phyloP scores from a whole-genome alignment of 2,888 invertebrate genomes.

The Hyposoter didymator region DNA sequence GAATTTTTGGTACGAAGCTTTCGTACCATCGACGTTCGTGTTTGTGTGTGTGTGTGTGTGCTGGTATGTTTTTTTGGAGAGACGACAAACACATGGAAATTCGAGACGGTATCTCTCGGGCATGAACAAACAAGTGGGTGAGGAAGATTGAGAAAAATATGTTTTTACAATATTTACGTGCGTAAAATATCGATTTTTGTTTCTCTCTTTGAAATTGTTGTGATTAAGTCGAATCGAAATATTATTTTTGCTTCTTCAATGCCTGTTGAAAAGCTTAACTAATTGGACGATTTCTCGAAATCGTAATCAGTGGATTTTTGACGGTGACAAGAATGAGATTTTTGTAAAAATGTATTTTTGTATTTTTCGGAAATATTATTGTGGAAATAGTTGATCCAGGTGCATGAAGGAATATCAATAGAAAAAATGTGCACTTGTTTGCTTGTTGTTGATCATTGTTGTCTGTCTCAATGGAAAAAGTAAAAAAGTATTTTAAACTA shows the following conservation, averaged over 20 bases:
- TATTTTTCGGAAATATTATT: neutral
- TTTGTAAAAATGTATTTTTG: neutral
- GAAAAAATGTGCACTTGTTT: neutral
- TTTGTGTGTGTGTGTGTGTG: neutral
- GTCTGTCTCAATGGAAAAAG: neutral
- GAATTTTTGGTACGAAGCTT: constrained; percentile 3
- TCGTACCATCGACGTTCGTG: neutral
- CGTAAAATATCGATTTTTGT: neutral
- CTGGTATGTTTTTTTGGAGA: neutral
- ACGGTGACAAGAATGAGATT: too few relatives aligned
- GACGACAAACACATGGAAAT: constrained; percentile 3
- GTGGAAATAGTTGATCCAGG: neutral
- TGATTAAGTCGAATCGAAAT: neutral
- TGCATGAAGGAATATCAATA: neutral
- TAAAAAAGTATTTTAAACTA: neutral
- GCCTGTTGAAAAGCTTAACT: neutral
- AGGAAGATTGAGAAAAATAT: neutral
- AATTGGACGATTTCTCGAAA: neutral
- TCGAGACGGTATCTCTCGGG: neutral
- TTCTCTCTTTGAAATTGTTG: neutral
- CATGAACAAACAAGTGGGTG: constrained; percentile 4
- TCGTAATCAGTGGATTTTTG: neutral
- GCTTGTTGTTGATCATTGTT: neutral
- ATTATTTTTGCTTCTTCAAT: neutral
- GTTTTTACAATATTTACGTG: neutral